phyloP scores from a whole-genome alignment of 2,797 vertebrate species.

The Psittacula derbiana region DNA sequence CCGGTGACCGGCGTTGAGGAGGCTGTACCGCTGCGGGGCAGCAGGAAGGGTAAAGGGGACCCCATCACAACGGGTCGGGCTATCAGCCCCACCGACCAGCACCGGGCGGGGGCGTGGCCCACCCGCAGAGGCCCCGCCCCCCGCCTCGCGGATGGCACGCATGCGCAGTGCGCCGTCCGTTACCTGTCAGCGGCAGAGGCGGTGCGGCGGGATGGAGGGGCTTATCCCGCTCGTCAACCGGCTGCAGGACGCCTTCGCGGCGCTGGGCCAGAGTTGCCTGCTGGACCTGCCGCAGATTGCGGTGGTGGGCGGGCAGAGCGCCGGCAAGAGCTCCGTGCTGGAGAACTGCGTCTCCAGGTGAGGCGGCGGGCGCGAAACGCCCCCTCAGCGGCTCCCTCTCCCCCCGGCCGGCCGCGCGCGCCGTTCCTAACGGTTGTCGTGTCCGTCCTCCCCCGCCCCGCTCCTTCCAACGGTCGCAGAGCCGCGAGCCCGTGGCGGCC shows the following conservation, averaged over 20 bases:
- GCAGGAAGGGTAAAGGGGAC: no score
- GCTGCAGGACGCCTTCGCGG: slow-evolving; percentile 93
- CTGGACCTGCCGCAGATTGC: slow-evolving; percentile 94
- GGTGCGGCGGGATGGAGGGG: slow-evolving; percentile 85
- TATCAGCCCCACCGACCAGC: fast-evolving
- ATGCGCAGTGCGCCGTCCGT: slow-evolving; percentile 37
- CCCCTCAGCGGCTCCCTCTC: background rate
- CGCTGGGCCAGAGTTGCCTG: slow-evolving; percentile 89
- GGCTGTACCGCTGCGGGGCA: no score
- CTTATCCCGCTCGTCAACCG: slow-evolving; percentile 93
- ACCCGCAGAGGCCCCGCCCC: background rate
- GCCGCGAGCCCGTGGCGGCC: background rate
- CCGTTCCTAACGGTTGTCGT: background rate
- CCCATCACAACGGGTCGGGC: fast-evolving
- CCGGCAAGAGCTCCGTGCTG: slow-evolving; percentile 94
- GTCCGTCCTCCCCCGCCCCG: background rate
- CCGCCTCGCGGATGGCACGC: background rate
- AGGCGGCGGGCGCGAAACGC: background rate
- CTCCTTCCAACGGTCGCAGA: background rate
- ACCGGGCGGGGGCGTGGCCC: background rate
- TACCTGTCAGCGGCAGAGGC: slow-evolving; percentile 66
- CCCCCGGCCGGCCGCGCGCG: background rate
- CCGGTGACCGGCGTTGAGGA: background rate
- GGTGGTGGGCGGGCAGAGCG: slow-evolving; percentile 94
- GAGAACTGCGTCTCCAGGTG: slow-evolving; percentile 98